Base-by-base conservation (phyloP, 2,797 vertebrate genomes). In the Astyanax mexicanus region DNA sequence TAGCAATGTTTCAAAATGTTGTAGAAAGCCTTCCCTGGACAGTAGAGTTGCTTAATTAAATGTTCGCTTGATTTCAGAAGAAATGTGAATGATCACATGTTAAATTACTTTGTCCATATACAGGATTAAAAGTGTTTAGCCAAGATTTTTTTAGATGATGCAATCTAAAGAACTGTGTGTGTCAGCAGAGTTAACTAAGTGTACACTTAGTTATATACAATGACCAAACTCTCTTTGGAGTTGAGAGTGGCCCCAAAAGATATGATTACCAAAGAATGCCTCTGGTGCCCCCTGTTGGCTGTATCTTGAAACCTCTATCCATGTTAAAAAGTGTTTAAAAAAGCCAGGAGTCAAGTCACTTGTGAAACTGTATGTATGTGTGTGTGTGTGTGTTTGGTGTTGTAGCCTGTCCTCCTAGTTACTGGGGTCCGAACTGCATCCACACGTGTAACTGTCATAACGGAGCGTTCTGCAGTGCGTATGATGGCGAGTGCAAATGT, bases 371-470 rank as follows among this genome's bases (percentile, higher is more conserved):
- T 52, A 52, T 47, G 9, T 68, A 51, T 74, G 52, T 75, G 40
- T 60, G 35, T n/a, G n/a, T 52, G 52, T 47, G 9, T 68, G 51
- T 74, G 52, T 75, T 40, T 60, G 35, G 11, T 72, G 27, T 72
- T 84, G 60, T 85, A 99, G 98, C 94, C 2, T 99, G 98, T 89
- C 97, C 96, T 0, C 83, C 92, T 0, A 95, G 94, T 49, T 95
- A 96, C 83, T 99, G 97, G 96, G 98, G 98, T 25, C 95, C 95
- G 0, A 96, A 98, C 86, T 99, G 98, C 87, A 96, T 98, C 87
- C 96, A 98, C 68, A 96, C 96, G 0, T 99, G 98, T 85, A 98
- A 95, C 90, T 99, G 98, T 87, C 97, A 99, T 90, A 98, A 99
- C 0, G 96, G 96, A 81, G 98, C 96, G 0, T 88, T 91, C 85